phyloP scores from a whole-genome alignment of 2,113 vertebrate genomes.

The Dicrurus megarhynchus region DNA sequence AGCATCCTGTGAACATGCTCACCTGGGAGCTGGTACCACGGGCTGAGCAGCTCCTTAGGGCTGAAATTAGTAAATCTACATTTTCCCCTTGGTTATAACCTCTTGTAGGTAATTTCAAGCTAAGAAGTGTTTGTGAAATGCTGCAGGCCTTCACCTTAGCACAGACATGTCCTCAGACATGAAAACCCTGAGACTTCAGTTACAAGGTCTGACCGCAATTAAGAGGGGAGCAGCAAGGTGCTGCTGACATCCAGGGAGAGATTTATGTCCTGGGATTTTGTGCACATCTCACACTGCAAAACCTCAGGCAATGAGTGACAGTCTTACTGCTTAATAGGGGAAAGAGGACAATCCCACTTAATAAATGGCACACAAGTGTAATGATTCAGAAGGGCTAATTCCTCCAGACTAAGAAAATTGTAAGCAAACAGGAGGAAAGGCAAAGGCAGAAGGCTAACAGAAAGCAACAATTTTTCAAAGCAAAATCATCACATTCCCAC shows the following conservation, averaged over 20 bases:
- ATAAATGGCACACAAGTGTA: not conserved
- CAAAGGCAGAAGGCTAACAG: conserved; percentile 21
- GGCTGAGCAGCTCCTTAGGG: not conserved
- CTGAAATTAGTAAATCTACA: not conserved
- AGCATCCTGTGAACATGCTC: not conserved
- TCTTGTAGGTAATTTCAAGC: not conserved
- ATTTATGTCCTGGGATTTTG: not conserved
- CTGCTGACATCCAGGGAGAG: not conserved
- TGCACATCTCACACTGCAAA: not conserved
- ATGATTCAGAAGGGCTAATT: not conserved
- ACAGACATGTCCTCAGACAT: not conserved
- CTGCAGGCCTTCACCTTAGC: not conserved
- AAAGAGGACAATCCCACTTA: not conserved
- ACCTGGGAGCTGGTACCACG: fast-evolving
- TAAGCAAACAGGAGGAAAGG: not conserved
- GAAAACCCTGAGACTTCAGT: not conserved
- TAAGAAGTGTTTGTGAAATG: not conserved
- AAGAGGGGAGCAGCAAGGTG: not conserved
- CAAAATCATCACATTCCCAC: not conserved
- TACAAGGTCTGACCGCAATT: not conserved
- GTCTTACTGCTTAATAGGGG: not conserved
- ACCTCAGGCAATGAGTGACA: not conserved
- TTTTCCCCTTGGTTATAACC: not conserved
- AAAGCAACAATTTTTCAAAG: conserved; percentile 4
- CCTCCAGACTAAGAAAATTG: not conserved